phyloP scores from a whole-genome alignment of 2,797 vertebrate species.

The Sylvilagus floridanus region DNA sequence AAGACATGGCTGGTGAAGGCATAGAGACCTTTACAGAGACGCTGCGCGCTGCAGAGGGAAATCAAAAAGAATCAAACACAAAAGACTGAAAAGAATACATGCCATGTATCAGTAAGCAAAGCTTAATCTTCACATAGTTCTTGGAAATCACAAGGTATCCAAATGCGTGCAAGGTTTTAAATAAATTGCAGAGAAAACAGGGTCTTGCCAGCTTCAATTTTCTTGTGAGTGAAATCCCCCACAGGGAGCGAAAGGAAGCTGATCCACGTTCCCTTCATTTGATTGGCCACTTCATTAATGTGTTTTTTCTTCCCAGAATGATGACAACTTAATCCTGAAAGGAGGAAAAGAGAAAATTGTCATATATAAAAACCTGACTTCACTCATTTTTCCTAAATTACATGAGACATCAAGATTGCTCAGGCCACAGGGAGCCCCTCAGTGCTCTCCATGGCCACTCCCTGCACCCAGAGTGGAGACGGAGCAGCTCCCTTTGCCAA shows the following conservation, averaged over 20 bases:
- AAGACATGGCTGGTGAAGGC: constrained; percentile 89
- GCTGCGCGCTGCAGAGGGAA: constrained; percentile 84
- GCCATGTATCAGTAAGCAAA: constrained; percentile 89
- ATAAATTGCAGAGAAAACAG: constrained; percentile 88
- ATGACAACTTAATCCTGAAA: constrained; percentile 87
- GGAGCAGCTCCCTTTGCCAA: background rate
- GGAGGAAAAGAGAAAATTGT: constrained; percentile 85
- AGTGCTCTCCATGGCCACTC: background rate
- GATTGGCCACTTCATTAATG: constrained; percentile 84
- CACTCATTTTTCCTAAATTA: constrained; percentile 69
- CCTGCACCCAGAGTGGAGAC: background rate
- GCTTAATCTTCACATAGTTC: constrained; percentile 90
- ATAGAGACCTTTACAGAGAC: constrained; percentile 87
- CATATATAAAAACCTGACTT: constrained; percentile 45
- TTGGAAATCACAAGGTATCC: constrained; percentile 91
- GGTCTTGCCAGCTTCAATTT: constrained; percentile 90
- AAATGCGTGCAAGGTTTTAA: constrained; percentile 91
- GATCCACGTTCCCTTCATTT: constrained; percentile 82
- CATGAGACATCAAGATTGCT: constrained; percentile 52
- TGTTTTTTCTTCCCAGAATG: constrained; percentile 83
- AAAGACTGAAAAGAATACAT: constrained; percentile 88
- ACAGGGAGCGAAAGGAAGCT: constrained; percentile 89
- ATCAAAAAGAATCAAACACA: constrained; percentile 89
- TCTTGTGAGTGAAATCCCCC: constrained; percentile 89
- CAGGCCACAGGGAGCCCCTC: constrained; percentile 20